These are phyloP conservation scores for Suillia variegata DNA, from an alignment of 2,888 invertebrate genomes.

Conservation along the genomic window DNA sequence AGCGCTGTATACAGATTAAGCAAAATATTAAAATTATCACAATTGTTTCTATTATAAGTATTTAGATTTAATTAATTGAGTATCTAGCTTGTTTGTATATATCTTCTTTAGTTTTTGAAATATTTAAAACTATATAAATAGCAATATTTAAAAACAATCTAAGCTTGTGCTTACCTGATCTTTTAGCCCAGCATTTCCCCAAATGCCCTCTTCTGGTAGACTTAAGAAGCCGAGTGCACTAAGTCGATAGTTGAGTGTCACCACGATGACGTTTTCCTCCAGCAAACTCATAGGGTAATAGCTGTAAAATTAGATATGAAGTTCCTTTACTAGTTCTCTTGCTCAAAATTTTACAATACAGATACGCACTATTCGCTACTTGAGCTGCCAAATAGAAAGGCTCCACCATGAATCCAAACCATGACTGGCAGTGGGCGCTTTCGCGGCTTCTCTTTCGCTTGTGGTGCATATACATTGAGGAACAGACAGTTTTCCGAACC, in stretches of 20 bases:
- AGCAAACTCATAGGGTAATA: conserved; percentile 52
- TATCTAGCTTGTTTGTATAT: background rate
- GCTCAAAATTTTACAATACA: no score
- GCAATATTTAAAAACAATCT: conserved; percentile 12
- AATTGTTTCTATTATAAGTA: no score
- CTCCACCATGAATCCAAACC: conserved; percentile 60
- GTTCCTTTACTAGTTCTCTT: no score
- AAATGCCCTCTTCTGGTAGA: conserved; percentile 52
- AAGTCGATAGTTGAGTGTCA: conserved; percentile 57
- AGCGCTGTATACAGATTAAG: conserved; percentile 33
- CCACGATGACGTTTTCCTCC: conserved; percentile 55
- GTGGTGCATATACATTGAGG: conserved; percentile 56
- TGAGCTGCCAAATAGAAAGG: conserved; percentile 51
- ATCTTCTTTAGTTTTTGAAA: background rate
- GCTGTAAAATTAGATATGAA: no score
- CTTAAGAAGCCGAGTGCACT: conserved; percentile 54
- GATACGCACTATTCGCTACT: conserved; percentile 53
- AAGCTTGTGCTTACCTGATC: conserved; percentile 58
- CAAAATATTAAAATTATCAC: background rate
- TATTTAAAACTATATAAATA: background rate
- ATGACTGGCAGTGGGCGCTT: conserved; percentile 49
- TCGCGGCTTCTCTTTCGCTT: conserved; percentile 23
- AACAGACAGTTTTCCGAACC: conserved; percentile 58
- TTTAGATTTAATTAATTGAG: background rate
- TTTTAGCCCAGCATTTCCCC: conserved; percentile 57